Evolutionary conservation across 64 coral and sea anemone genomes (phyloP).

Genomic region (Montipora capricornis): DNA sequence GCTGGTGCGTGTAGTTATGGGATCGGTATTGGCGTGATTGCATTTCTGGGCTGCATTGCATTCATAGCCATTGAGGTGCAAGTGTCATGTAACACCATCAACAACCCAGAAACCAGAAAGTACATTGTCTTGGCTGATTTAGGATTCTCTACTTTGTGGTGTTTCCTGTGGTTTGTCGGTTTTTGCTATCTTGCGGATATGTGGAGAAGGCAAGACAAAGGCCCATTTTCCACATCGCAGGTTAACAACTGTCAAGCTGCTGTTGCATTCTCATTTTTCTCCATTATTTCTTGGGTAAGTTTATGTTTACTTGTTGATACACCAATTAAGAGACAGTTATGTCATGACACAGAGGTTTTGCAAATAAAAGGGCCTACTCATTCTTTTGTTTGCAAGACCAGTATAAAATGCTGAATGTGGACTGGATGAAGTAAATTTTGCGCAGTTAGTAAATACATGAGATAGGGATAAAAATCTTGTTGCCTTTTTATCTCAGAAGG

Average conservation of each 20-base stretch:
- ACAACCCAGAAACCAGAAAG: conserved; percentile 82
- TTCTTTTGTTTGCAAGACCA: no score
- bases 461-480: no score
- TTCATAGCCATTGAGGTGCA: conserved; percentile 90
- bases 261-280: conserved; percentile 96
- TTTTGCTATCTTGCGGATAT: conserved; percentile 94
- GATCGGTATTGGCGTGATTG: conserved; percentile 91
- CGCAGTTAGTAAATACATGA: no score
- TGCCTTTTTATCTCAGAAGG: no score
- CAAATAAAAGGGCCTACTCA: no score
- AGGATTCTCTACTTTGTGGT: conserved; percentile 85
- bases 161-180: conserved; percentile 96
- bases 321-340: no score
- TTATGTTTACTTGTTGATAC: background rate
- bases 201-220: conserved; percentile 55
- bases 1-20: conserved; percentile 92
- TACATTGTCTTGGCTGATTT: conserved; percentile 84
- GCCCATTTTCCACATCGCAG: background rate
- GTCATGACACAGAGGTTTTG: no score
- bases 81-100: conserved; percentile 65
- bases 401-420: no score
- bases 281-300: conserved; percentile 96
- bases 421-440: no score
- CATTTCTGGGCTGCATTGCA: conserved; percentile 86
- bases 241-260: conserved; percentile 84